Conservation (phyloP, 2,113 vertebrate genomes). For the Xiphophorus hellerii region DNA sequence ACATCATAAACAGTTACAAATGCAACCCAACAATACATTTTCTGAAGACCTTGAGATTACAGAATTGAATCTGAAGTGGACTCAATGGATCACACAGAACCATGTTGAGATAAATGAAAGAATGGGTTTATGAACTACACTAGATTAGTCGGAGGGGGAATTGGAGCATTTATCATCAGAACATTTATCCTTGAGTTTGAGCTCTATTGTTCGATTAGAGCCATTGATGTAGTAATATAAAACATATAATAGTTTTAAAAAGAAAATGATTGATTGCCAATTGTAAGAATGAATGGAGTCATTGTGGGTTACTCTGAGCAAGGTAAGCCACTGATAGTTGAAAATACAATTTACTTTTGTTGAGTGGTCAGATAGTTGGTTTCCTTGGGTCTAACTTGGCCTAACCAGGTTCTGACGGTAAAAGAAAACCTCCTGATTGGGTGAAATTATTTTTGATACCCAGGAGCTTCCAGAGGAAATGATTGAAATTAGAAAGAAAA, state of each 20-base stretch:
- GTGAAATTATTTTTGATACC: no score
- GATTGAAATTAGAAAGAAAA: no score
- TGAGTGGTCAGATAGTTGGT: not conserved
- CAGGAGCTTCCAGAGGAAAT: not conserved
- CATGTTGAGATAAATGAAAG: not conserved
- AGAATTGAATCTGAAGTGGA: not conserved
- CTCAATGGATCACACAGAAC: not conserved
- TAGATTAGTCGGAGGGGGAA: not conserved
- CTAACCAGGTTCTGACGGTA: no score
- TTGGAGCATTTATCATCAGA: not conserved
- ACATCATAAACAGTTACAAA: not conserved
- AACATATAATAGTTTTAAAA: not conserved
- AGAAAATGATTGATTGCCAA: not conserved
- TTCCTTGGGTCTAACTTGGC: no score
- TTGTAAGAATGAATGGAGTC: not conserved
- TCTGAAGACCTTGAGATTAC: no score
- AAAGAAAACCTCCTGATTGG: no score
- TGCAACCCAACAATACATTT: not conserved
- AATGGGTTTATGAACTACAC: not conserved
- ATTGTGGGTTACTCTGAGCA: not conserved
- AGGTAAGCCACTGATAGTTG: not conserved
- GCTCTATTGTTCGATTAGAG: not conserved
- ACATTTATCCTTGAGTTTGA: not conserved
- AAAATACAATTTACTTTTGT: not conserved
- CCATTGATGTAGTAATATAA: not conserved